Evolutionary conservation across 2,888 invertebrate species (phyloP).

Genomic region (Oligia fasciuncula): DNA sequence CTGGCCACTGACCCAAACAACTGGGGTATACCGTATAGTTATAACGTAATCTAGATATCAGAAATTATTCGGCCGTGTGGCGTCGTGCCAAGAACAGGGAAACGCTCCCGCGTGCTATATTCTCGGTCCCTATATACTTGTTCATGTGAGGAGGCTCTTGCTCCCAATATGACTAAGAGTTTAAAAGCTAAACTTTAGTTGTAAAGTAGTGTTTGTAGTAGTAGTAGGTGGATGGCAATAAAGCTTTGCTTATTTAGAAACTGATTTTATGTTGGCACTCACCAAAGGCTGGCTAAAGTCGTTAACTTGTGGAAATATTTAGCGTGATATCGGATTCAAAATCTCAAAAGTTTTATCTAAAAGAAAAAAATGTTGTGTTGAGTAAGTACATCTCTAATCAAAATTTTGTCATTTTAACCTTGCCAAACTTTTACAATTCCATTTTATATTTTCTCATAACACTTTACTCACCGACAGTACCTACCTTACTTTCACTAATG

Average conservation of each 20-base stretch:
- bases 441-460: neutral
- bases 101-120: slow-evolving; percentile 18
- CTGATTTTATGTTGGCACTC: neutral
- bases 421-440: neutral
- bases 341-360: neutral
- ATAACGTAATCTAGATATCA: slow-evolving; percentile 52
- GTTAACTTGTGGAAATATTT: neutral
- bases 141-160: slow-evolving; percentile 28
- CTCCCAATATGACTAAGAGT: slow-evolving; percentile 15
- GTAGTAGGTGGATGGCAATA: neutral
- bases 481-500: slow-evolving; percentile 29
- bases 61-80: slow-evolving; percentile 57
- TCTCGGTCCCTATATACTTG: neutral
- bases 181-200: slow-evolving; percentile 16
- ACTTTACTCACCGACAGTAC: neutral
- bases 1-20: slow-evolving; percentile 32
- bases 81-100: slow-evolving; percentile 56
- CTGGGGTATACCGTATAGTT: slow-evolving; percentile 20
- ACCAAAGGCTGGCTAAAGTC: neutral
- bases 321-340: too few species aligned
- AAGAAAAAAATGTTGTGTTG: neutral
- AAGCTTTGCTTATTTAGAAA: neutral
- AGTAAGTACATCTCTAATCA: neutral
- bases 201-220: slow-evolving; percentile 14
- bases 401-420: neutral